phyloP scores from a whole-genome alignment of 2,888 invertebrate genomes.

The Abrostola triplasia region DNA sequence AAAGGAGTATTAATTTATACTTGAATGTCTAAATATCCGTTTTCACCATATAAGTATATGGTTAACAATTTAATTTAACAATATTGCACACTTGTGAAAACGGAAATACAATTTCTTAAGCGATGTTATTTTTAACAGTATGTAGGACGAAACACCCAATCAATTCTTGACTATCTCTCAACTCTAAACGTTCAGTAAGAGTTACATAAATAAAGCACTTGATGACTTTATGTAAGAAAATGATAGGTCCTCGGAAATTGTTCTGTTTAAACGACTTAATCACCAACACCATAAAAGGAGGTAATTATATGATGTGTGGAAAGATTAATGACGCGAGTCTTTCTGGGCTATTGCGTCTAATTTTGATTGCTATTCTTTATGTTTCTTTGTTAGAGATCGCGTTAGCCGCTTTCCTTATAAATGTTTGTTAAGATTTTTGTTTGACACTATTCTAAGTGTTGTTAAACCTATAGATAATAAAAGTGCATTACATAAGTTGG shows the following conservation, averaged over 20 bases:
- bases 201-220: constrained; percentile 25
- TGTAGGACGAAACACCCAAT: constrained; percentile 41
- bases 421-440: too few species aligned
- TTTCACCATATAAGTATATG: constrained; percentile 20
- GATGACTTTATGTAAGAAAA: not conserved
- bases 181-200: constrained; percentile 2
- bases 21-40: constrained; percentile 15
- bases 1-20: not conserved
- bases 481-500: constrained; percentile 10
- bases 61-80: constrained; percentile 5
- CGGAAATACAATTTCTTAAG: constrained; percentile 23
- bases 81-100: constrained; percentile 10
- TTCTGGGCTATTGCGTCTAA: not conserved
- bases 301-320: not conserved
- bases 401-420: too few species aligned
- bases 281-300: not conserved
- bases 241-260: constrained; percentile 2
- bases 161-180: constrained; percentile 20
- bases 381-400: too few species aligned
- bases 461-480: not conserved
- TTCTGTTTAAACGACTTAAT: not conserved
- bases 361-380: too few species aligned
- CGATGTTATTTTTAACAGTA: constrained; percentile 25
- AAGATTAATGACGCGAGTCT: not conserved
- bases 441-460: not conserved